phyloP scores from a whole-genome alignment of 2,888 invertebrate genomes.

The Lycia hirtaria region DNA sequence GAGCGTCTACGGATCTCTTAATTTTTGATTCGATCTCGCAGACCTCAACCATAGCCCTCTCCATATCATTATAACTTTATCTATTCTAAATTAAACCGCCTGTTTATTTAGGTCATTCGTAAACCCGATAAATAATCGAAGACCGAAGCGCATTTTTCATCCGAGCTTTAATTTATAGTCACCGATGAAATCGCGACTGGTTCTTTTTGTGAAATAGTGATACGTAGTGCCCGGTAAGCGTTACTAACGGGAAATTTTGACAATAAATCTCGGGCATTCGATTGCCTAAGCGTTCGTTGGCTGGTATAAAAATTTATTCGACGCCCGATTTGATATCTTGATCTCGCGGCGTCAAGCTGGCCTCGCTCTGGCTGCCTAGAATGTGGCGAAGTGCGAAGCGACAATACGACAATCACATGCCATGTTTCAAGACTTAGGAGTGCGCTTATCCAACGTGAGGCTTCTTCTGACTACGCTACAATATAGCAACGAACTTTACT shows the following conservation, averaged over 20 bases:
- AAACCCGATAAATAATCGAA: conserved; percentile 80
- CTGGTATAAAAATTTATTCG: conserved; percentile 79
- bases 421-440: conserved; percentile 34
- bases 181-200: conserved; percentile 84
- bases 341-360: conserved; percentile 68
- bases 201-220: conserved; percentile 85
- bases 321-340: conserved; percentile 80
- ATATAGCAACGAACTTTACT: background rate
- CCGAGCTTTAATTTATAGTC: conserved; percentile 81
- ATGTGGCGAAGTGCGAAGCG: conserved; percentile 46
- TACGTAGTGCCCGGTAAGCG: conserved; percentile 84
- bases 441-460: conserved; percentile 24
- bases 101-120: conserved; percentile 62
- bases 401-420: conserved; percentile 50
- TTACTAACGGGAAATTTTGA: conserved; percentile 85
- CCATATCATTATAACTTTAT: too few species aligned
- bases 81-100: conserved; percentile 55
- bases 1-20: too few species aligned
- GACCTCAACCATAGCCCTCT: too few species aligned
- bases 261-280: conserved; percentile 83
- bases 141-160: conserved; percentile 82
- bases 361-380: too few species aligned
- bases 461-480: background rate
- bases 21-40: too few species aligned
- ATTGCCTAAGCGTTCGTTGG: conserved; percentile 84